Evolutionary conservation across 2,888 invertebrate genomes (phyloP), one percentile per base, ranked within the genome.

Genomic region (Andricus curvator): DNA sequence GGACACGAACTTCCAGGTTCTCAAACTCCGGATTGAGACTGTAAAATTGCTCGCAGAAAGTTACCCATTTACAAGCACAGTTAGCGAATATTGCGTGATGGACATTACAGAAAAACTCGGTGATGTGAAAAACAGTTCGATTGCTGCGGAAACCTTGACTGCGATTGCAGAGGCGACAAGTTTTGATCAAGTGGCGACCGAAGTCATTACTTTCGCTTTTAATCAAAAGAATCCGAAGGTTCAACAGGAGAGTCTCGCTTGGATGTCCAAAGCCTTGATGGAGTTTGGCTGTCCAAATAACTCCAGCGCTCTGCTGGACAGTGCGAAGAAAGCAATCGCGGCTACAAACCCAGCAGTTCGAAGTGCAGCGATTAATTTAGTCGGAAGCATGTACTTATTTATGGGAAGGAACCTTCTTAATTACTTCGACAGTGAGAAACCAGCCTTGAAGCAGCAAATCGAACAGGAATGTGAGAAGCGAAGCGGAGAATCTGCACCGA

Each of bases 1-100:
- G 91, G 98, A 98, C 89, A 98, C 96, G 81, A 98, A 98, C 91
- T 97, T 98, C 84, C 98, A 98, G 94, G 98, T 98, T 20, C 93
- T 98, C 77, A 98, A 98, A 91, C 94, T 96, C 0, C 95, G 97
- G 85, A 92, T 98, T 22, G 98, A 98, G 86, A 95, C 96, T 17
- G 94, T 98, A 80, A 96, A 96, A 85, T 94, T 95, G 85, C 94
- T 98, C 37, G 96, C 97, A 0, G 96, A 97, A 91, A 96, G 96
- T 88, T 95, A 95, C 87, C 94, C 95, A 0, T 94, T 97, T 84
- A 95, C 97, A 1, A 94, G 96, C 41, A 95, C 95, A 0, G 96
- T 96, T 6, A 96, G 96, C 13, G 96, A 96, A 87, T 95, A 95
- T 88, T 96, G 97, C 51, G 92, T 98, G 4, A 95, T 95, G 89